Base-by-base conservation (phyloP, 92 coral and sea anemone species). In the Porites divaricata region DNA sequence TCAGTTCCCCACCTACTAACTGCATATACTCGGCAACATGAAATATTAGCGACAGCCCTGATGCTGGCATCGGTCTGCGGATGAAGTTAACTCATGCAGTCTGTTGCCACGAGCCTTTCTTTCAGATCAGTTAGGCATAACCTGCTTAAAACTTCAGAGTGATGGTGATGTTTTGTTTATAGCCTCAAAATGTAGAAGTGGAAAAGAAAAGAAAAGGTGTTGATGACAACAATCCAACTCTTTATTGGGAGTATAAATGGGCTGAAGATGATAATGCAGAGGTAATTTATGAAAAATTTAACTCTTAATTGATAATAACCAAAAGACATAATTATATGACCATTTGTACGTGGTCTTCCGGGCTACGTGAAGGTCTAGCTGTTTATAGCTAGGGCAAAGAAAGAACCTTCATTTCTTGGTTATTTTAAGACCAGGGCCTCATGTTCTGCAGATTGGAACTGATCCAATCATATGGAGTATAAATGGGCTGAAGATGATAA, bases 161-260 rank as follows among this genome's bases (percentile, higher is more conserved):
- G 26, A 3, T 48, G 2, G 1, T 48, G 24, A 1, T 35, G 7
- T 16, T 54, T 0, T 72, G 28, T 72, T 51, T 75, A 11, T 71
- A 62, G 88, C 7, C 52, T 20, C 78, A 69, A 21, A 24, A 66
- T 11, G 50, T 53, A 12, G 74, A 67, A 15, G 50, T 49, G 11
- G 58, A 74, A n/a, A 83, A 90, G 21, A 83, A 90, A 84, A 73
- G 91, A 77, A 72, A 72, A 70, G 48, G 59, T 59, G 86, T 26
- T 14, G 79, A 82, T 28, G 79, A 61, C 25, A 90, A 66, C 9
- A 81, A 89, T 16, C 95, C 87, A 62, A 96, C 99, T 9, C 87
- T 96, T 59, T 96, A 92, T 85, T 96, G 99, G 99, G 99, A 96
- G 76, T 96, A 95, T 79, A 96, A 91, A 53, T 96, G 99, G 99